These are phyloP conservation scores for Mareca strepera DNA, from an alignment of 2,797 vertebrate genomes.

Conservation along the genomic window DNA sequence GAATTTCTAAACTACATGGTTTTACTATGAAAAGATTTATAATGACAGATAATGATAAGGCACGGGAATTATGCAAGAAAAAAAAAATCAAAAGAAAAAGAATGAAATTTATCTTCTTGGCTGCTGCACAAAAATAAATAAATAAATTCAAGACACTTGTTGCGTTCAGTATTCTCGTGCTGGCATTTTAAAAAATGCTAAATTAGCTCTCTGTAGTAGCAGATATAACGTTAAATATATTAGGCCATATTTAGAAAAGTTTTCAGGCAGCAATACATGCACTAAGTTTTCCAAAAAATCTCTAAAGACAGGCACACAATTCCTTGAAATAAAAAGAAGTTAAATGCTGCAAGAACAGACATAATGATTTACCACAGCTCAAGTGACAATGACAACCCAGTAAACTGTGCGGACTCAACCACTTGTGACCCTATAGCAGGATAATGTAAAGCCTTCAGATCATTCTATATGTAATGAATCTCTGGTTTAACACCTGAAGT, in stretches of 20 bases:
- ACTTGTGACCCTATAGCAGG: background rate
- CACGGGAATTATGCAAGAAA: background rate
- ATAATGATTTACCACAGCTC: background rate
- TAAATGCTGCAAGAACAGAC: background rate
- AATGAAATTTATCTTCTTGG: background rate
- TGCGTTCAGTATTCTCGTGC: background rate
- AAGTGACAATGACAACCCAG: background rate
- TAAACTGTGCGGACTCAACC: background rate
- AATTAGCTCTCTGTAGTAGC: background rate
- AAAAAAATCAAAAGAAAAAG: background rate
- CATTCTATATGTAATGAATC: background rate
- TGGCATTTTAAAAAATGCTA: background rate
- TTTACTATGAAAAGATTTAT: background rate
- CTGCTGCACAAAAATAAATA: background rate
- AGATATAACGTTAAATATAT: background rate
- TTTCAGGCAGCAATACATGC: background rate
- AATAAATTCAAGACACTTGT: background rate
- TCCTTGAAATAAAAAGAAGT: background rate
- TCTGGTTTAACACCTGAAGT: background rate
- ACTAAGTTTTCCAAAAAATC: background rate
- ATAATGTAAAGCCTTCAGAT: background rate
- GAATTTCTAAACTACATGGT: background rate
- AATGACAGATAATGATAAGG: slow-evolving; percentile 29
- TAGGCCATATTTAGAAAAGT: background rate
- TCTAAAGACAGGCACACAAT: background rate